Percentiles rank a stretch among this genome's conserved stretches.
Conservation (phyloP, 2,888 invertebrate genomes). For the Protula sp. region DNA sequence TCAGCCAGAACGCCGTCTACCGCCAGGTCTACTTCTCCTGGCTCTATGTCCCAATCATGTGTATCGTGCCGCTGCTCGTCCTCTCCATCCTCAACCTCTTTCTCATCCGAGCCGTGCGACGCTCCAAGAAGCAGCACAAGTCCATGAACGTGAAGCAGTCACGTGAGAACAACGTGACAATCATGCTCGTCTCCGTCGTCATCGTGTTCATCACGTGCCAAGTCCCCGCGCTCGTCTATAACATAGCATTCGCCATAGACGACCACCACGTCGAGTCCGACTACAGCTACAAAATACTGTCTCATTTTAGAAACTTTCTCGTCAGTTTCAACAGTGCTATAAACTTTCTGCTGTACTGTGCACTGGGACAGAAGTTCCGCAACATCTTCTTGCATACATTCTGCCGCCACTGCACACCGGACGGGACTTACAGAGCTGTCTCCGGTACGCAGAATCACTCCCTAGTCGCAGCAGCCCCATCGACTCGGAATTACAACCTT, state of each 20-base stretch:
- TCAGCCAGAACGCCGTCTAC: constrained; percentile 61
- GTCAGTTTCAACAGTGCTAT: constrained; percentile 96
- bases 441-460: constrained; percentile 16
- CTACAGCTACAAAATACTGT: constrained; percentile 57
- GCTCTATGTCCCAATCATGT: constrained; percentile 90
- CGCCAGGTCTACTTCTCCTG: constrained; percentile 67
- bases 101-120: constrained; percentile 74
- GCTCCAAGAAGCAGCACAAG: constrained; percentile 83
- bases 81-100: constrained; percentile 84
- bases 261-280: constrained; percentile 58
- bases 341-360: constrained; percentile 96
- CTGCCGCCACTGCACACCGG: constrained; percentile 30
- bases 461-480: neutral
- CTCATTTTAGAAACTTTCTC: constrained; percentile 66
- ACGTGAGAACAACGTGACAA: constrained; percentile 87
- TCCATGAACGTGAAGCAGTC: constrained; percentile 82
- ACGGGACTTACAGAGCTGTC: constrained; percentile 20
- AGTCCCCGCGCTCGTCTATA: constrained; percentile 58
- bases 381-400: constrained; percentile 46
- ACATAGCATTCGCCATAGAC: constrained; percentile 68
- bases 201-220: constrained; percentile 92
- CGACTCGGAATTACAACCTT: neutral
- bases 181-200: constrained; percentile 91
- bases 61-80: constrained; percentile 83
- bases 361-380: constrained; percentile 92